Percentiles rank a stretch among this genome's conserved stretches.
These are phyloP conservation scores for Synergus gifuensis DNA, from an alignment of 2,888 invertebrate species.

Conservation along the genomic window DNA sequence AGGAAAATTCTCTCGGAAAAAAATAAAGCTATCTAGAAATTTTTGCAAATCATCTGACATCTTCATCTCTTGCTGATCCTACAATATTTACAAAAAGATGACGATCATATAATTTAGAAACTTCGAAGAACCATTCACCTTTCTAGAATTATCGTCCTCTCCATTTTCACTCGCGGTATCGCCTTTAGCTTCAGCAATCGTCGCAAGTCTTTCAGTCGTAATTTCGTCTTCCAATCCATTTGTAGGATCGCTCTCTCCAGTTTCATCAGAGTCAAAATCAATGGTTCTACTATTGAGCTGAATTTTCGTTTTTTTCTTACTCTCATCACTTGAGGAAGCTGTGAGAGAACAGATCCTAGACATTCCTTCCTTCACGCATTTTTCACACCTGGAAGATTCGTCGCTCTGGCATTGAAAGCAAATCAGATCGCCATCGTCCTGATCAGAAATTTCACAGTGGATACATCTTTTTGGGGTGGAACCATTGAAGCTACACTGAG, in stretches of 20 bases:
- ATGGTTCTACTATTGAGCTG: conserved; percentile 69
- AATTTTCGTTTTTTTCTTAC: conserved; percentile 68
- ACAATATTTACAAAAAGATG: conserved; percentile 71
- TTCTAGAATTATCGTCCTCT: conserved; percentile 61
- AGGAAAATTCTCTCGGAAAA: conserved; percentile 32
- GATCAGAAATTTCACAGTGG: conserved; percentile 68
- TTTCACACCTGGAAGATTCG: conserved; percentile 67
- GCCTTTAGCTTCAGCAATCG: conserved; percentile 71
- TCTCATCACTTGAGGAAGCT: conserved; percentile 65
- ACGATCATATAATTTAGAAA: conserved; percentile 75
- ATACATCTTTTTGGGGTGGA: conserved; percentile 53
- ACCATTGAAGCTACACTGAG: conserved; percentile 54
- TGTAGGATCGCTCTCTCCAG: conserved; percentile 60
- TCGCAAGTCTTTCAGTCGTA: conserved; percentile 68
- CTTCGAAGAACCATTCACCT: conserved; percentile 63
- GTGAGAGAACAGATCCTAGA: conserved; percentile 44
- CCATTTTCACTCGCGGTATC: conserved; percentile 69
- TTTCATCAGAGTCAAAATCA: conserved; percentile 70
- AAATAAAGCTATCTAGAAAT: conserved; percentile 39
- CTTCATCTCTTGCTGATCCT: background rate
- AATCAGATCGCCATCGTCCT: conserved; percentile 71
- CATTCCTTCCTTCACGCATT: conserved; percentile 47
- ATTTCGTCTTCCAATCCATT: conserved; percentile 30
- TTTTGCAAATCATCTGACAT: background rate
- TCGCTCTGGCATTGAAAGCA: conserved; percentile 74